Conservation (phyloP, 2,797 vertebrate species). For the Danio jaintianensis region DNA sequence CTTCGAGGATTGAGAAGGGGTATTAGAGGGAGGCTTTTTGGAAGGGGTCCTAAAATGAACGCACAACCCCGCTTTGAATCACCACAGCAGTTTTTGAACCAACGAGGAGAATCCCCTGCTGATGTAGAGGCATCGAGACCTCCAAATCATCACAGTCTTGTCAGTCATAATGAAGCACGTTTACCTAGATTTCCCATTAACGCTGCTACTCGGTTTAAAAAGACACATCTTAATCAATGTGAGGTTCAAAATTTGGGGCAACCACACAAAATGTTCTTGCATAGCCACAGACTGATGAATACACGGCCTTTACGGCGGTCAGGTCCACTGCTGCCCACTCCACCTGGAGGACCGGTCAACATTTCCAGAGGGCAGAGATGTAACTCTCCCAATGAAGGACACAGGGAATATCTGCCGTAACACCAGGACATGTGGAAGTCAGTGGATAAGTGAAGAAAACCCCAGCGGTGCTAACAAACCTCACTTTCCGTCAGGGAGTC, state of each 20-base stretch:
- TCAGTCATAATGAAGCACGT: constrained; percentile 53
- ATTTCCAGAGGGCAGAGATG: constrained; percentile 72
- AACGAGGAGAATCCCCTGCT: constrained; percentile 45
- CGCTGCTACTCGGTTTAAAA: constrained; percentile 59
- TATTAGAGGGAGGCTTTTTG: background rate
- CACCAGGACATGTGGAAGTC: constrained; percentile 65
- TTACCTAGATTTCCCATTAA: constrained; percentile 55
- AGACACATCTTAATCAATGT: constrained; percentile 63
- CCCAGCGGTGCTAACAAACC: constrained; percentile 1
- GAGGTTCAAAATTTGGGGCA: constrained; percentile 75
- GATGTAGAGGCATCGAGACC: constrained; percentile 38
- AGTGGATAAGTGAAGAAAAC: constrained; percentile 65
- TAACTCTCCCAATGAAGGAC: constrained; percentile 69
- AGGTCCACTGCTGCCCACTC: constrained; percentile 89
- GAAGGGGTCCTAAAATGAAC: constrained; percentile 31
- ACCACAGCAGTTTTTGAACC: constrained; percentile 26
- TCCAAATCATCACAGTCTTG: constrained; percentile 69
- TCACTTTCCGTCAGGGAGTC: too few relatives aligned
- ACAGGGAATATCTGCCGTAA: constrained; percentile 65
- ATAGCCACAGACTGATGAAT: constrained; percentile 68
- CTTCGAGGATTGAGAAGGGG: constrained; percentile 18
- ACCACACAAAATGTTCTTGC: constrained; percentile 72
- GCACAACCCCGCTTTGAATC: constrained; percentile 30
- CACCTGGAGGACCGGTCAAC: constrained; percentile 75
- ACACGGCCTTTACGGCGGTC: constrained; percentile 79